A percentile compares a stretch with the other conserved stretches of the same genome.
These are phyloP conservation scores for Cynocephalus volans DNA, from an alignment of 2,113 vertebrate species.

Conservation along the genomic window DNA sequence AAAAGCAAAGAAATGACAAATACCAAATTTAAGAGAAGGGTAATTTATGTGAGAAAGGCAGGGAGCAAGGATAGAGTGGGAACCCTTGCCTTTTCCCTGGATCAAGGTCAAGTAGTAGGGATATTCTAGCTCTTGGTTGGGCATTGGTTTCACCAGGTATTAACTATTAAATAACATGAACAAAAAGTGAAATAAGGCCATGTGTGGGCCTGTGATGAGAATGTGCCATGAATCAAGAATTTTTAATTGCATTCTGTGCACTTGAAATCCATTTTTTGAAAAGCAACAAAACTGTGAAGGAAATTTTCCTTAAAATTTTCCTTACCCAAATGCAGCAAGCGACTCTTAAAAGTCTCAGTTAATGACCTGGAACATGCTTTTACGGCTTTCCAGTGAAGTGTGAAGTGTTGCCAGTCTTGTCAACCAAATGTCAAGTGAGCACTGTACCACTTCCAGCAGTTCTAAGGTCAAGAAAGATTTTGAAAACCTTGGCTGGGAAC, in stretches of 20 bases:
- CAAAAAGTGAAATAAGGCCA: background rate
- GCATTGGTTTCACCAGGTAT: background rate
- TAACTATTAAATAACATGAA: background rate
- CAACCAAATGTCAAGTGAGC: background rate
- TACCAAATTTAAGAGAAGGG: background rate
- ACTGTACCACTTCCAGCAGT: background rate
- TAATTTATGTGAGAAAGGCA: background rate
- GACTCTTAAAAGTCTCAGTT: background rate
- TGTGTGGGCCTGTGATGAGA: background rate
- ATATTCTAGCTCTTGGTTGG: background rate
- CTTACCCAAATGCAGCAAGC: background rate
- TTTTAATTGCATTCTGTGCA: background rate
- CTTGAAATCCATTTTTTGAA: conserved; percentile 12
- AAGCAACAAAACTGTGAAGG: background rate
- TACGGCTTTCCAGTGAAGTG: conserved; percentile 33
- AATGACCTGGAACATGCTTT: background rate
- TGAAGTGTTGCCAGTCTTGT: conserved; percentile 22
- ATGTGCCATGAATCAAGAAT: background rate
- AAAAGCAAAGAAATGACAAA: conserved; percentile 4
- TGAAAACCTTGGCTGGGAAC: background rate
- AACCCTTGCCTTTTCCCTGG: background rate
- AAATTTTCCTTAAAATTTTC: background rate
- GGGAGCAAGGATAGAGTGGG: background rate
- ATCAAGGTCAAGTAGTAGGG: background rate
- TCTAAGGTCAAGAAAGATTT: background rate